phyloP scores from a whole-genome alignment of 1,140 invertebrate genomes.

The Tetranychus cinnabarinus region DNA sequence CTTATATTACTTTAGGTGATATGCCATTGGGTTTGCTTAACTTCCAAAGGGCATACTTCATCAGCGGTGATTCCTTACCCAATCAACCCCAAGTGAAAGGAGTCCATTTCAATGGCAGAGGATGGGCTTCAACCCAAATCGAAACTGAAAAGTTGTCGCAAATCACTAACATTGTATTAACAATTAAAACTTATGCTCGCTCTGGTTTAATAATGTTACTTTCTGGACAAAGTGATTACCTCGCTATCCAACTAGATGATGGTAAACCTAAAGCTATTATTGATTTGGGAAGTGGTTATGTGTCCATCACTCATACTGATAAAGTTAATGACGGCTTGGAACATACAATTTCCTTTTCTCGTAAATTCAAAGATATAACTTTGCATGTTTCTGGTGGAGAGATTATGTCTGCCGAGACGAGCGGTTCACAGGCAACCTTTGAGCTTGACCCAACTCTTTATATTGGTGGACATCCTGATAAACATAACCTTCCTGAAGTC shows the following conservation, averaged over 20 bases:
- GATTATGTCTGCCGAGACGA: constrained; percentile 18
- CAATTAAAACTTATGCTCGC: constrained; percentile 44
- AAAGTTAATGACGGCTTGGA: constrained; percentile 47
- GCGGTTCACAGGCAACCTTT: constrained; percentile 25
- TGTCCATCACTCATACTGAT: constrained; percentile 29
- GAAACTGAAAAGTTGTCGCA: constrained; percentile 29
- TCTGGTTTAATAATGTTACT: constrained; percentile 70
- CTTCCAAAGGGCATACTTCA: constrained; percentile 42
- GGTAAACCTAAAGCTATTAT: constrained; percentile 38
- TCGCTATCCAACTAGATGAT: constrained; percentile 55
- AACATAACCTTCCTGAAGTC: constrained; percentile 31
- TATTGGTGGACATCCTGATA: constrained; percentile 58
- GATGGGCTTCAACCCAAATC: constrained; percentile 43
- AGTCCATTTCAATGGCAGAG: constrained; percentile 58
- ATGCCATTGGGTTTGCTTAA: constrained; percentile 82
- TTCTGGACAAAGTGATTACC: constrained; percentile 41
- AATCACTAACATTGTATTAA: constrained; percentile 41
- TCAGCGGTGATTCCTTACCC: constrained; percentile 42
- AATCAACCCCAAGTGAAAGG: constrained; percentile 37
- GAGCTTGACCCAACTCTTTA: constrained; percentile 41
- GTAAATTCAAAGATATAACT: constrained; percentile 35
- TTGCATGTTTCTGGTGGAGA: constrained; percentile 25
- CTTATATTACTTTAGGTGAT: constrained; percentile 67
- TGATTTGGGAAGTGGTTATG: constrained; percentile 35
- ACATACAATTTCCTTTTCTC: constrained; percentile 46